A percentile compares a stretch with the other conserved stretches of the same genome.
Evolutionary conservation across 2,888 invertebrate species (phyloP).

Genomic region (Syrista parreyssii): DNA sequence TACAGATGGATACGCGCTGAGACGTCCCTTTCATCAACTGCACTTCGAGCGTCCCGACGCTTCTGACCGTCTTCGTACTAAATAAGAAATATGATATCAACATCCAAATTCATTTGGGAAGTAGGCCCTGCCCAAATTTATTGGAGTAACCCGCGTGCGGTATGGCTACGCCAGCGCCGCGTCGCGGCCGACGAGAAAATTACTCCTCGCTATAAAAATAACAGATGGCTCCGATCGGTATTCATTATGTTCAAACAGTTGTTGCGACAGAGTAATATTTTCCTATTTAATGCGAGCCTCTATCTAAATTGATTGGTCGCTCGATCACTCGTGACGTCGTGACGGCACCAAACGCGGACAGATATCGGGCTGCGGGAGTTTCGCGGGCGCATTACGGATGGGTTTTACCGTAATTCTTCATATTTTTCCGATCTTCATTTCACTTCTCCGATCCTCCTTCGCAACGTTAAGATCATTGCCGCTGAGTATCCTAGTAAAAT

Average conservation of each 20-base stretch:
- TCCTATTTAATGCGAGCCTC: slow-evolving; percentile 22
- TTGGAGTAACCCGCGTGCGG: slow-evolving; percentile 11
- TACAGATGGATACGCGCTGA: background rate
- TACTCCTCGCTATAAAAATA: slow-evolving; percentile 18
- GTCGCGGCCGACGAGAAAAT: slow-evolving; percentile 1
- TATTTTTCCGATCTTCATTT: background rate
- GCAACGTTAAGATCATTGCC: background rate
- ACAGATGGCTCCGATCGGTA: slow-evolving; percentile 33
- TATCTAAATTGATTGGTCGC: slow-evolving; percentile 5
- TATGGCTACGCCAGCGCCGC: background rate
- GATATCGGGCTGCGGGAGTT: background rate
- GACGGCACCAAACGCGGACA: background rate
- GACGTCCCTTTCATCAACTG: background rate
- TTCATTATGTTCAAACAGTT: slow-evolving; percentile 32
- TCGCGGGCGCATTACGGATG: background rate
- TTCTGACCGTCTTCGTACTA: background rate
- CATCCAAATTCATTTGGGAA: slow-evolving; percentile 18
- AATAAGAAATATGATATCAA: slow-evolving; percentile 25
- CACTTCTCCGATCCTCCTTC: background rate
- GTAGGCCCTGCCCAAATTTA: slow-evolving; percentile 16
- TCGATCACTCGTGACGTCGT: background rate
- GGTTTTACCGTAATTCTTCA: background rate
- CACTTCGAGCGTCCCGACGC: background rate
- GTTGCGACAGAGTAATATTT: slow-evolving; percentile 29
- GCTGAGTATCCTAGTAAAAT: background rate